Conservation (phyloP, 2,113 vertebrate genomes). For the Natator depressus region DNA sequence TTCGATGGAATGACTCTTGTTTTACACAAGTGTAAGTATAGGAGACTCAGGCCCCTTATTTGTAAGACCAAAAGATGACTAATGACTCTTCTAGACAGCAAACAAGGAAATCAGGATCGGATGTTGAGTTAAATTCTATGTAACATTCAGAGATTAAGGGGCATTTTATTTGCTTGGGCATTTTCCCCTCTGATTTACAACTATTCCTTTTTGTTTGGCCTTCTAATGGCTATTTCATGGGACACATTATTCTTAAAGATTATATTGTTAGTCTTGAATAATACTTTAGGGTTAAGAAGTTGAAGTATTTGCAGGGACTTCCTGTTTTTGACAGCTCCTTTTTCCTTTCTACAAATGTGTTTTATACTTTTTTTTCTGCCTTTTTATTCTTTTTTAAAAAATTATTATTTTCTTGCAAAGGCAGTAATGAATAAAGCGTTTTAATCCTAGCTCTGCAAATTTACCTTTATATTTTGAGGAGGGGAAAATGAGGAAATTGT, state of each 20-base stretch:
- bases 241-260: not conserved
- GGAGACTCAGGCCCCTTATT: not conserved
- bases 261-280: slow-evolving; percentile 58
- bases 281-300: slow-evolving; percentile 15
- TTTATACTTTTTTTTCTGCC: not conserved
- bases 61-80: not conserved
- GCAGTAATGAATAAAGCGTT: not conserved
- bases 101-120: not conserved
- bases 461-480: not conserved
- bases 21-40: not conserved
- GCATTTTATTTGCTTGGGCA: not conserved
- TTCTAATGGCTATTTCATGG: not conserved
- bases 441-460: not conserved
- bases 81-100: not conserved
- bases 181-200: not conserved
- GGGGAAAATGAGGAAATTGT: not conserved
- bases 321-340: slow-evolving; percentile 23
- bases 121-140: not conserved
- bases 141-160: not conserved
- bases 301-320: slow-evolving; percentile 58
- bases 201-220: not conserved
- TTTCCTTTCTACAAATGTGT: slow-evolving; percentile 23
- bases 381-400: not conserved
- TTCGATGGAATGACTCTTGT: not conserved
- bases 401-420: not conserved